Base-by-base conservation (phyloP, 1,140 invertebrate species). In the Eufriesea mexicana region DNA sequence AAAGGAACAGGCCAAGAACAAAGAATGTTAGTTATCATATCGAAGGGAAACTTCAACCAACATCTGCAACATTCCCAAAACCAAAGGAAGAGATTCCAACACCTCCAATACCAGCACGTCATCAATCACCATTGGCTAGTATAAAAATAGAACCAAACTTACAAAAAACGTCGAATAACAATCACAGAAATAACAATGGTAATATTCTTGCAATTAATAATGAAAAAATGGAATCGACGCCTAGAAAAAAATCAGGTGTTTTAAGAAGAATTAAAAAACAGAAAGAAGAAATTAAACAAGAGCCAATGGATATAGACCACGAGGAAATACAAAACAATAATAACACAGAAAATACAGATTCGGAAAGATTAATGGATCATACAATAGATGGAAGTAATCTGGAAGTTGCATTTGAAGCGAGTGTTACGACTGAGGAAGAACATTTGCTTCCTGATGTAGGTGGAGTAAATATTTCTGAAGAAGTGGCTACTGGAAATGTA, bases 1-100 rank as follows among this genome's bases (percentile, higher is more conserved):
- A 95, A 79, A 90, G 95, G 73, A 95, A 95, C 72, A 90, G 95
- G 70, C 95, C 95, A 14, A 91, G 95, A 61, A 96, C 95, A 0
- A 96, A 96, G 89, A 96, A 96, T 77, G 96, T 96, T 0, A 95
- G 95, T 85, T 96, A 96, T 90, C 95, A 96, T 77, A 92, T 96
- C n/a, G 94, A 95, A 88, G 95, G 94, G 72, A 91, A 95, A 88
- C 76, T 92, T 77, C 91, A 94, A 84, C 55, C 94, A 10, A 72
- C 93, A 75, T 83, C 95, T 59, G 92, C 95, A 16, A 95, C 92
- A 23, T 95, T 95, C 81, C 88, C 94, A 8, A 90, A 93, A n/a
- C 89, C 92, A 20, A 90, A 90, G 35, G 92, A 94, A 0, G 71
- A 87, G 5, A 2, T 16, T 7, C 5, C 28, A 75, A 77, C 54